A percentile compares a stretch with the other conserved stretches of the same genome.
phyloP scores from a whole-genome alignment of 2,888 invertebrate genomes.

The Heteropelma amictum region DNA sequence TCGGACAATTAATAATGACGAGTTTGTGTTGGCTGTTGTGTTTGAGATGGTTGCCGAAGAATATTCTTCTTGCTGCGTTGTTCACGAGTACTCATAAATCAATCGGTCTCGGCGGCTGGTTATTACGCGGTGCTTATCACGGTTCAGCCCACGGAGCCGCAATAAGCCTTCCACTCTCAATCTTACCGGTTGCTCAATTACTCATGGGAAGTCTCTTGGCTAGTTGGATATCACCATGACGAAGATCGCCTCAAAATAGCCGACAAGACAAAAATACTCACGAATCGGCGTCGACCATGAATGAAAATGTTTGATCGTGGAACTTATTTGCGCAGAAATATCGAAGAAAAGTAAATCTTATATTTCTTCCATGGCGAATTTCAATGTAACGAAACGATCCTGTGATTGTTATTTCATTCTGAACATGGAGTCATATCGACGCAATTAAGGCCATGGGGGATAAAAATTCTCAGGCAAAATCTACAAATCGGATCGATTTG shows the following conservation, averaged over 20 bases:
- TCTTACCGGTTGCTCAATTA: slow-evolving; percentile 74
- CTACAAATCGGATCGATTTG: no score
- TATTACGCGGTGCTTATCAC: slow-evolving; percentile 73
- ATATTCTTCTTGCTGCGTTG: slow-evolving; percentile 70
- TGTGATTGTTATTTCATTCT: no score
- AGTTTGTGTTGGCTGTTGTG: slow-evolving; percentile 74
- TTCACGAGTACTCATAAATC: slow-evolving; percentile 75
- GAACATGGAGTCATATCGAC: no score
- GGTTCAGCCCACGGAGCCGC: slow-evolving; percentile 72
- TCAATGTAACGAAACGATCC: no score
- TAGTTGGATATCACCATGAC: slow-evolving; percentile 70
- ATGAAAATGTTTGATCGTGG: slow-evolving; percentile 26
- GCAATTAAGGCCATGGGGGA: no score
- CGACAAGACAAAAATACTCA: neutral
- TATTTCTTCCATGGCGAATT: no score
- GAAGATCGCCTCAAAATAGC: slow-evolving; percentile 20
- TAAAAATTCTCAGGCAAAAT: no score
- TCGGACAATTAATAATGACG: slow-evolving; percentile 71
- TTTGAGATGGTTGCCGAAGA: slow-evolving; percentile 71
- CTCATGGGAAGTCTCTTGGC: slow-evolving; percentile 73
- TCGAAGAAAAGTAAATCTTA: no score
- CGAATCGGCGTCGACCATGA: neutral
- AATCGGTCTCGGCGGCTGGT: slow-evolving; percentile 74
- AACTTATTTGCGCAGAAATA: no score
- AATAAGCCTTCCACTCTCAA: slow-evolving; percentile 73